Base-by-base conservation (phyloP, 1,140 invertebrate species). In the Cydia splendana region DNA sequence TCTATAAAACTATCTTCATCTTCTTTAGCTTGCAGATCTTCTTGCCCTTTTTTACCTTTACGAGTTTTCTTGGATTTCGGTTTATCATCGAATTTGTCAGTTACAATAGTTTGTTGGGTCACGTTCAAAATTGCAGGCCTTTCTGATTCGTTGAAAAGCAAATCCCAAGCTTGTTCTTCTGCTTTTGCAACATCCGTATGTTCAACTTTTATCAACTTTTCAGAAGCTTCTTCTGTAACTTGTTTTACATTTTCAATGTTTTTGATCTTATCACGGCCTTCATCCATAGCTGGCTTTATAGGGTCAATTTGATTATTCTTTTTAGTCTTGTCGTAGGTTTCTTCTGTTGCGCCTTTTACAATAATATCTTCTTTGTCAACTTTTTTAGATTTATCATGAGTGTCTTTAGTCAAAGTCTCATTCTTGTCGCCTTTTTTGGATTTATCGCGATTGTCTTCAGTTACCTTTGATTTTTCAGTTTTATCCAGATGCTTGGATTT, bases 1-100 rank as follows among this genome's bases (percentile, higher is more conserved):
- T 93, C 91, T 48, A 93, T 85, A 80, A 93, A 93, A 79, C 89
- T 92, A 65, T 93, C 88, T 51, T 92, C 91, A 15, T 91, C 90
- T 9, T 81, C 82, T 82, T 89, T 90, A 18, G 81, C 24, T 34
- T 83, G 77, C 67, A 77, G 76, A n/a, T 91, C 90, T 9, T 92
- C 91, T 51, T 84, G 82, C 28, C 78, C 73, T 78, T 87, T 89
- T 76, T 88, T 91, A n/a, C 42, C 34, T 79, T 90, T 92, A 65
- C 91, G 88, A 73, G 75, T 84, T 82, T 89, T 93, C 77, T 93
- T 93, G 30, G 80, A 79, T 81, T 90, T 93, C 3, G 83, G 51
- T 84, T 93, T 94, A 7, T 89, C 90, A 42, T 30, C n/a, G 28
- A n/a, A 69, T 85, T 87, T 88, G 42, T 86, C 82, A 62, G 28